phyloP scores from a whole-genome alignment of 2,888 invertebrate genomes.

The Acutogordius australiensis region DNA sequence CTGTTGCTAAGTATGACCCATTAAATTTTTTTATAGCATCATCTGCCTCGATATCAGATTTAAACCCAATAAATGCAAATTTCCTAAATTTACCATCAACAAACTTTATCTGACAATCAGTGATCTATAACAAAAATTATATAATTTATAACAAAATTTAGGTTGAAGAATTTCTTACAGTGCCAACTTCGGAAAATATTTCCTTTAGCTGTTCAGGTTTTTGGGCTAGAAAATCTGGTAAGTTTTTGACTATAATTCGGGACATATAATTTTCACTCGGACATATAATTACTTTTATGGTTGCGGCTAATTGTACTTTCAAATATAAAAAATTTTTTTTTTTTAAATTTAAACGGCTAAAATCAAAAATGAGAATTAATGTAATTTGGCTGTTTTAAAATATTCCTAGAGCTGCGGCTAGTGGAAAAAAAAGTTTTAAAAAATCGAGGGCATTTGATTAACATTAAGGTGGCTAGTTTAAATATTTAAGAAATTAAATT shows the following conservation, averaged over 20 bases:
- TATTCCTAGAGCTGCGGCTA: too few species aligned
- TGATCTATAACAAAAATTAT: conserved; percentile 29
- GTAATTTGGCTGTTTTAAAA: too few species aligned
- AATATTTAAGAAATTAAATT: too few species aligned
- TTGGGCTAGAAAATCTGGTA: neutral
- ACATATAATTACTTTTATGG: too few species aligned
- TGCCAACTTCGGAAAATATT: neutral
- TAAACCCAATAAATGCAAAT: conserved; percentile 72
- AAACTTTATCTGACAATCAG: conserved; percentile 70
- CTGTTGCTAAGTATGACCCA: conserved; percentile 51
- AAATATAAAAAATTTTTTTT: too few species aligned
- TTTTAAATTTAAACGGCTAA: too few species aligned
- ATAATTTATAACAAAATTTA: neutral
- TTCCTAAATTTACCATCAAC: conserved; percentile 67
- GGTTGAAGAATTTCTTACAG: neutral
- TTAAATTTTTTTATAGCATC: conserved; percentile 48
- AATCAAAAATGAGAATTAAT: too few species aligned
- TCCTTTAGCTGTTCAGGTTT: conserved; percentile 1
- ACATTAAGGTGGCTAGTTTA: too few species aligned
- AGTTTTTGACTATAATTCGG: conserved; percentile 5
- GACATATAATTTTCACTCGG: too few species aligned
- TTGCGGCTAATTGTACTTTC: too few species aligned
- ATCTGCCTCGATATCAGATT: conserved; percentile 44
- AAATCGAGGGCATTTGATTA: too few species aligned
- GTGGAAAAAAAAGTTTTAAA: too few species aligned